Evolutionary conservation across 1,140 invertebrate species (phyloP).

Genomic region (Prorops nasuta): DNA sequence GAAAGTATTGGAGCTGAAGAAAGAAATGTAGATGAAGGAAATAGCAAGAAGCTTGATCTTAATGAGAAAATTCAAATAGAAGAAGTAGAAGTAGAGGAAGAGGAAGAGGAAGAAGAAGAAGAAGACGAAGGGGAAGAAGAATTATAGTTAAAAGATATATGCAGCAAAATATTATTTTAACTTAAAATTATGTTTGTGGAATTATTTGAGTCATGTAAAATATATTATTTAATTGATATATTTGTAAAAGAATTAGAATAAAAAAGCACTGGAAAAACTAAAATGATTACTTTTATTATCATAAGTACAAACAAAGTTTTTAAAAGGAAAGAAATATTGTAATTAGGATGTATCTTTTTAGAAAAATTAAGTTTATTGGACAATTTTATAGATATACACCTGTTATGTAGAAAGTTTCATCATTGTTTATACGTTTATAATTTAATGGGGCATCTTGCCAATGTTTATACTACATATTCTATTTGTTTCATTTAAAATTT

Average conservation of each 20-base stretch:
- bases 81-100: not conserved
- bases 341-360: conserved; percentile 42
- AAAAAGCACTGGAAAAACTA: too few relatives aligned
- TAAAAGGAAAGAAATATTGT: too few relatives aligned
- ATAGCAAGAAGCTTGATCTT: not conserved
- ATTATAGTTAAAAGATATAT: too few relatives aligned
- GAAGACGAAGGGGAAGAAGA: too few relatives aligned
- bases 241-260: too few relatives aligned
- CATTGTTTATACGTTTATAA: conserved; percentile 38
- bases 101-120: too few relatives aligned
- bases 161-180: not conserved
- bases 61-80: conserved; percentile 1
- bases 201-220: too few relatives aligned
- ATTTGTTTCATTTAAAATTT: conserved; percentile 24
- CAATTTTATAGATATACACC: conserved; percentile 51
- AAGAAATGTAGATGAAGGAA: too few relatives aligned
- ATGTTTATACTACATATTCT: conserved; percentile 26
- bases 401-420: conserved; percentile 51
- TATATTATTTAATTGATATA: too few relatives aligned
- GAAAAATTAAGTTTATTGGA: conserved; percentile 55
- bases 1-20: too few relatives aligned
- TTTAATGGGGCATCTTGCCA: conserved; percentile 35
- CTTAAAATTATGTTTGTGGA: not conserved
- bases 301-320: too few relatives aligned
- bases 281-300: too few relatives aligned